Evolutionary conservation across 2,797 vertebrate species (phyloP), one percentile per base, ranked within the genome.

Genomic region (Hapalemur alaotrensis): DNA sequence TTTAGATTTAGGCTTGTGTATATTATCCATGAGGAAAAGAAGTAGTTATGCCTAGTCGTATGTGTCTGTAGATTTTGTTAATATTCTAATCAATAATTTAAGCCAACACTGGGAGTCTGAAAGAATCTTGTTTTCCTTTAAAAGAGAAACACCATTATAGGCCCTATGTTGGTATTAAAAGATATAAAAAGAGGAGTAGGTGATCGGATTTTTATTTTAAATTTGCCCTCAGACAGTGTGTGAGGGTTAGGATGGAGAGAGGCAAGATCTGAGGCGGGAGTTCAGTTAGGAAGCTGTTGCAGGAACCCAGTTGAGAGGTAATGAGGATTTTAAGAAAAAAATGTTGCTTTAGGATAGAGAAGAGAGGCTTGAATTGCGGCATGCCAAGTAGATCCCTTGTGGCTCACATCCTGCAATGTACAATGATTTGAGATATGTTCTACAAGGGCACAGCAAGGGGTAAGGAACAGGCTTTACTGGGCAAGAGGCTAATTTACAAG

Each of bases 61-160:
- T 35, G 32, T 67, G 13, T 48, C 43, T 67, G 48, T 52, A 89
- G 22, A 92, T 95, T 82, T 78, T 83, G 23, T 90, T 82, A 84
- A 72, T 82, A 59, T 76, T 80, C 38, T 82, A 91, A 95, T 76
- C 82, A 93, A 73, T 82, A 82, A 93, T 80, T 94, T 72, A 96
- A 75, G 17, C 88, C 69, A 84, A 59, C 30, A 89, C 35, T 72
- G 59, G 2, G 17, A 90, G 20, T 89, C 82, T 76, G 69, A 89
- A 96, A 84, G 4, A 82, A 63, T 25, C 43, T 65, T 59, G 18
- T 43, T 95, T 38, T 17, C 15, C 50, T 92, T 87, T 84, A 73
- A 88, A 67, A 70, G 14, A 28, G 11, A 84, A 48, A 72, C 28
- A 92, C 3, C 2, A 22, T 30, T 81, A 83, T 18, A 81, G 25